phyloP scores from a whole-genome alignment of 2,113 vertebrate species.

The Alosa alosa region DNA sequence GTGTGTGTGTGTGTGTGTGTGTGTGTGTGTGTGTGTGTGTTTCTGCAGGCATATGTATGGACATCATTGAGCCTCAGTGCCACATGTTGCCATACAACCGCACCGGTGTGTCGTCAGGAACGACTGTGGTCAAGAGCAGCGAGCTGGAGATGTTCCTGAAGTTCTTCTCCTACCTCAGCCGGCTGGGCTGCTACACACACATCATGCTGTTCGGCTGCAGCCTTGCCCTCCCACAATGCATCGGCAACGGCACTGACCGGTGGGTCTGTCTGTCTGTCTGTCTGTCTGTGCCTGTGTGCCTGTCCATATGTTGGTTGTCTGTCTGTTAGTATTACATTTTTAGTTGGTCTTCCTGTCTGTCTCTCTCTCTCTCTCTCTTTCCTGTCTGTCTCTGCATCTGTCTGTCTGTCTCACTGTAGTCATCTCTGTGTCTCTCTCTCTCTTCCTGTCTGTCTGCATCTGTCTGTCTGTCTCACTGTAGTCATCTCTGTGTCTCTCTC shows the following conservation, averaged over 20 bases:
- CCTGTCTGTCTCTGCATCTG: conserved; percentile 1
- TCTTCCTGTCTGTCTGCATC: neutral
- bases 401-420: neutral
- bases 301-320: neutral
- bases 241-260: conserved; percentile 58
- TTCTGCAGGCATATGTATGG: conserved; percentile 33
- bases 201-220: conserved; percentile 97
- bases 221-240: conserved; percentile 88
- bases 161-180: conserved; percentile 91
- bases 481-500: conserved; percentile 18
- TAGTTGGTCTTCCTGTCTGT: neutral
- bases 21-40: conserved; percentile 17
- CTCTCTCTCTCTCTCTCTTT: conserved; percentile 31
- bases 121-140: conserved; percentile 73
- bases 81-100: conserved; percentile 42
- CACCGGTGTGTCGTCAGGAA: conserved; percentile 34
- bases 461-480: neutral
- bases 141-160: conserved; percentile 93
- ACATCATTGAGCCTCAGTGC: conserved; percentile 39
- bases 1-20: conserved; percentile 24
- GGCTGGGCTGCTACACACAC: conserved; percentile 90
- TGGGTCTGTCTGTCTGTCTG: conserved; percentile 15
- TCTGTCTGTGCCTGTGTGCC: neutral
- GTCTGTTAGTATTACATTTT: conserved; percentile 9
- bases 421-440: neutral